A percentile compares a stretch with the other conserved stretches of the same genome.
phyloP scores from a whole-genome alignment of 1,140 invertebrate species.

The Tetranychus cinnabarinus region DNA sequence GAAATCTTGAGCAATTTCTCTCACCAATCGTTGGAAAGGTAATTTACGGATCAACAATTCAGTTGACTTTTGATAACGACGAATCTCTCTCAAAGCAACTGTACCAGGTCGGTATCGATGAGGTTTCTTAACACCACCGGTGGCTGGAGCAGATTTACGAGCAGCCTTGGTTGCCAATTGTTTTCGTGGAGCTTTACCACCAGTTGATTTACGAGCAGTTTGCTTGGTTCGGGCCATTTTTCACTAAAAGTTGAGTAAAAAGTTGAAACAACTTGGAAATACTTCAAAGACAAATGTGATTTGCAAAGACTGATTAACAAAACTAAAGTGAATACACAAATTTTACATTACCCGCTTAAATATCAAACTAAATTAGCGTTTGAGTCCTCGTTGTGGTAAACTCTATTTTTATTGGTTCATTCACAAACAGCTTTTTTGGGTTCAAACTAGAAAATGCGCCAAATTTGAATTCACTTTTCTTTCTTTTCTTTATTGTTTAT shows the following conservation, averaged over 20 bases:
- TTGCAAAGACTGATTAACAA: neutral
- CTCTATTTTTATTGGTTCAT: too few relatives aligned
- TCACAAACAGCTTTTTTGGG: too few relatives aligned
- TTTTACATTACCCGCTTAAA: too few relatives aligned
- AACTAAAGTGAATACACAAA: neutral
- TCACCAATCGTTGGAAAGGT: constrained; percentile 25
- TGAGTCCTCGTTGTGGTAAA: too few relatives aligned
- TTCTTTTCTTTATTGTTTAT: too few relatives aligned
- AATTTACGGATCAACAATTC: constrained; percentile 37
- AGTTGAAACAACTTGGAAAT: neutral
- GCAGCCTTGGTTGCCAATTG: constrained; percentile 43
- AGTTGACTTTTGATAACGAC: constrained; percentile 63
- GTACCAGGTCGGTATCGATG: constrained; percentile 44
- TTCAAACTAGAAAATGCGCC: too few relatives aligned
- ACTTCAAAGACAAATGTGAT: neutral
- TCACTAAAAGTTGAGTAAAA: constrained; percentile 17
- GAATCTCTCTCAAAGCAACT: constrained; percentile 58
- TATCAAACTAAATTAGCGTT: too few relatives aligned
- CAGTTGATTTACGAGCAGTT: constrained; percentile 52
- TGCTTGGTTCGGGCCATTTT: constrained; percentile 62
- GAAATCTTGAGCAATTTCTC: constrained; percentile 56
- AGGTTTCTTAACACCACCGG: constrained; percentile 31
- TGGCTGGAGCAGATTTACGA: constrained; percentile 28
- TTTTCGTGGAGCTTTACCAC: constrained; percentile 61
- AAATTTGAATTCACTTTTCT: too few relatives aligned